Percentiles rank a stretch among this genome's conserved stretches.
phyloP scores from a whole-genome alignment of 2,113 vertebrate genomes.

The Lophotis ruficrista region DNA sequence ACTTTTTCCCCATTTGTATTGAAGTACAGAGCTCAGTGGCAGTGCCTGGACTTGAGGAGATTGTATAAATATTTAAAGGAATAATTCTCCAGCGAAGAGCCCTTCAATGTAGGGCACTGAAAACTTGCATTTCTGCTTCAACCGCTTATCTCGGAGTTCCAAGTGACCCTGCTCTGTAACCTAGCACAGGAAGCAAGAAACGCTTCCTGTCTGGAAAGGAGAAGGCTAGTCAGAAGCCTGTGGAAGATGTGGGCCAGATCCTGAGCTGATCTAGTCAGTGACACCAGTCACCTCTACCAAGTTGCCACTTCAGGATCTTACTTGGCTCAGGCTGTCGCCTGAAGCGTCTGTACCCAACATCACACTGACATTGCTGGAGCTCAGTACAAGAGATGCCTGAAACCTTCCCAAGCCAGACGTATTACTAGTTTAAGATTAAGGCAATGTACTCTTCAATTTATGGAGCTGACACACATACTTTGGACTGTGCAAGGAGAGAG shows the following conservation, averaged over 20 bases:
- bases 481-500: not conserved
- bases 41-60: not conserved
- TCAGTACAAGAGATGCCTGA: not conserved
- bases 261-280: not conserved
- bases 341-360: not conserved
- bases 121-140: not conserved
- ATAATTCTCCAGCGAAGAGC: not conserved
- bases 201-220: not conserved
- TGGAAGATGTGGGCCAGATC: not conserved
- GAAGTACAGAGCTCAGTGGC: not conserved
- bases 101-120: not conserved
- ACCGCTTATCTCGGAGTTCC: not conserved
- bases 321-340: not conserved
- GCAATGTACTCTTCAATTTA: not conserved
- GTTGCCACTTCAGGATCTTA: not conserved
- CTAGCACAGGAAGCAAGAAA: not conserved
- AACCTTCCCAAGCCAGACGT: not conserved
- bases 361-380: not conserved
- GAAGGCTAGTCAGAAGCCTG: not conserved
- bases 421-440: not conserved
- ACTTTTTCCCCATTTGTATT: rapidly evolving
- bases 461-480: not conserved
- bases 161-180: not conserved
- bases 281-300: not conserved
- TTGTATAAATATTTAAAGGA: not conserved